Base-by-base conservation (phyloP, 2,888 invertebrate species). In the Anorthoa munda region DNA sequence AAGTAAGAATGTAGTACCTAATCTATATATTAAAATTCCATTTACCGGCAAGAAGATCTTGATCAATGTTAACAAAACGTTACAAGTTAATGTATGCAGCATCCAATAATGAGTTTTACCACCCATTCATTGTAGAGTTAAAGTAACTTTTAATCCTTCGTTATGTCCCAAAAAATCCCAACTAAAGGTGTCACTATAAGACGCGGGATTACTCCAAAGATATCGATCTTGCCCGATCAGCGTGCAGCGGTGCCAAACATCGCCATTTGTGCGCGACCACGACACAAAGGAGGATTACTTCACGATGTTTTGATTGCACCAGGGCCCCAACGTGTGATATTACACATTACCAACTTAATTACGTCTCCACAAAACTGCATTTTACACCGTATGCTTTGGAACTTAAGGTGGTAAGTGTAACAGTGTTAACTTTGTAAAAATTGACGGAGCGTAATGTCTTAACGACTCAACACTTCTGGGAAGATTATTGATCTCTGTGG, bases 301-400 rank as follows among this genome's bases (percentile, higher is more conserved):
- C 90, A 92, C 93, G 92, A 93, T 95, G 92, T 94, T 94, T 95
- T 95, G 93, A 94, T 94, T 93, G 89, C 92, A 91, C 77, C 89
- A 90, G 90, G 87, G 89, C 87, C 86, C 88, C 81, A 79, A 86
- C 83, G 85, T 82, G 81, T 82, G 78, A 87, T 88, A 88, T 88
- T 80, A 87, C 73, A 83, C 82, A 72, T 75, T 75, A 77, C 71
- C 69, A 75, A 3, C 61, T 67, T 63, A 58, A 26, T 18, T 48
- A 45, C n/a, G 13, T 26, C 59, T 0, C 4, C 11, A 5, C 11
- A 51, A 73, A 51, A 50, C 23, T 23, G 4, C 39, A 87, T 82
- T 85, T 70, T 84, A 60, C 77, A 83, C 87, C 83, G 71, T 91
- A 88, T 2, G 0, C 17, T 0, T 4, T 58, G 13, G 23, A 4